Percentiles rank a stretch among this genome's conserved stretches.
Conservation (phyloP, 2,113 vertebrate genomes). For the Sinocyclocheilus maitianheensis region DNA sequence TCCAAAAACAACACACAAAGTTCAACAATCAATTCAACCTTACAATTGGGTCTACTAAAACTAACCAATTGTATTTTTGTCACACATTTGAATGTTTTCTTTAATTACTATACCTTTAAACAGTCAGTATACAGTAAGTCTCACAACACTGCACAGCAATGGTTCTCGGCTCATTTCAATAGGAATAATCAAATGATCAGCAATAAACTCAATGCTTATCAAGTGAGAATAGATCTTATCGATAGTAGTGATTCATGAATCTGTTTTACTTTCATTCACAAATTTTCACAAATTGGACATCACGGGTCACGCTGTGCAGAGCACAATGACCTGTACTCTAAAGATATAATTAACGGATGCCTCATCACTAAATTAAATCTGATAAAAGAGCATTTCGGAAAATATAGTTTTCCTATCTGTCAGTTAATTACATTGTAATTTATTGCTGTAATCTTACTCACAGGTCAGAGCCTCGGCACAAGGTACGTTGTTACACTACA, state of each 20-base stretch:
- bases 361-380: constrained; percentile 5
- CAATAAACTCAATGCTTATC: neutral
- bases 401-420: neutral
- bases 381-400: neutral
- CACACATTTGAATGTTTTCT: neutral
- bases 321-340: neutral
- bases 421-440: neutral
- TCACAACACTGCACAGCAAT: neutral
- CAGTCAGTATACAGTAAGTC: neutral
- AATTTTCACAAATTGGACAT: constrained; percentile 6
- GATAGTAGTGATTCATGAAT: constrained; percentile 7
- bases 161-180: neutral
- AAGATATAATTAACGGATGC: neutral
- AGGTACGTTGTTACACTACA: neutral
- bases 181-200: neutral
- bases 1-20: neutral
- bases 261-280: neutral
- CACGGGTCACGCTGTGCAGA: neutral
- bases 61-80: neutral
- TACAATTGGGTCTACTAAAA: neutral
- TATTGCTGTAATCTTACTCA: neutral
- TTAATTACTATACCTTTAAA: neutral
- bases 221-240: neutral
- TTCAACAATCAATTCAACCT: neutral
- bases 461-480: neutral